Conservation (phyloP, 2,888 invertebrate genomes). For the Gastrophysa polygoni region DNA sequence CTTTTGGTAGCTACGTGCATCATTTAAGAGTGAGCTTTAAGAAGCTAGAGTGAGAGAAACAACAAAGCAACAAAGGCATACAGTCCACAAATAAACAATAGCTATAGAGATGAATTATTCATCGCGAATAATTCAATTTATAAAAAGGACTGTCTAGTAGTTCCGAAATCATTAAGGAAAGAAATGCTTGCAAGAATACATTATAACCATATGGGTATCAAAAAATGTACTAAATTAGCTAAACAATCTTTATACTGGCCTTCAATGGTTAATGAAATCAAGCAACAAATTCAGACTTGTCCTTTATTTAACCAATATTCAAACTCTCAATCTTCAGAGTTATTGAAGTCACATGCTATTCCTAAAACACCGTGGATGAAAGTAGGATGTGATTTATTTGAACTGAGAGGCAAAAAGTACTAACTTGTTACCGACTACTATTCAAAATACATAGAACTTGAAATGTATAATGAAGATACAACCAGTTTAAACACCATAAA, state of each 20-base stretch:
- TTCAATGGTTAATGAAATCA: slow-evolving; percentile 27
- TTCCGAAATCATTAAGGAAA: slow-evolving; percentile 19
- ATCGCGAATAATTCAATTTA: slow-evolving; percentile 20
- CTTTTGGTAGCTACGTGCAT: too few species aligned
- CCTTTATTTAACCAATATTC: slow-evolving; percentile 20
- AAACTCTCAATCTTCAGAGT: slow-evolving; percentile 25
- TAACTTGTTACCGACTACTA: not conserved
- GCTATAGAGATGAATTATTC: too few species aligned
- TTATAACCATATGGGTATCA: slow-evolving; percentile 30
- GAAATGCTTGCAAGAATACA: slow-evolving; percentile 28
- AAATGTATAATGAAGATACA: not conserved
- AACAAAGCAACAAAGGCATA: too few species aligned
- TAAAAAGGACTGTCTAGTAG: slow-evolving; percentile 19
- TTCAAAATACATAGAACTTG: slow-evolving; percentile 5
- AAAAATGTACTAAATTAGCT: slow-evolving; percentile 27
- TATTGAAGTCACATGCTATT: slow-evolving; percentile 23
- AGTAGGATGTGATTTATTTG: slow-evolving; percentile 27
- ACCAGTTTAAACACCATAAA: not conserved
- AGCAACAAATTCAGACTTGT: slow-evolving; percentile 22
- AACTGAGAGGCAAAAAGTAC: not conserved
- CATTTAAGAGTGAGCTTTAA: too few species aligned
- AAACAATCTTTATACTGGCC: slow-evolving; percentile 29
- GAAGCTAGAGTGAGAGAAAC: too few species aligned
- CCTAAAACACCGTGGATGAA: slow-evolving; percentile 23
- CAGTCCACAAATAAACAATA: too few species aligned